These are phyloP conservation scores for Theristicus caerulescens DNA, from an alignment of 2,113 vertebrate genomes.

Conservation along the genomic window DNA sequence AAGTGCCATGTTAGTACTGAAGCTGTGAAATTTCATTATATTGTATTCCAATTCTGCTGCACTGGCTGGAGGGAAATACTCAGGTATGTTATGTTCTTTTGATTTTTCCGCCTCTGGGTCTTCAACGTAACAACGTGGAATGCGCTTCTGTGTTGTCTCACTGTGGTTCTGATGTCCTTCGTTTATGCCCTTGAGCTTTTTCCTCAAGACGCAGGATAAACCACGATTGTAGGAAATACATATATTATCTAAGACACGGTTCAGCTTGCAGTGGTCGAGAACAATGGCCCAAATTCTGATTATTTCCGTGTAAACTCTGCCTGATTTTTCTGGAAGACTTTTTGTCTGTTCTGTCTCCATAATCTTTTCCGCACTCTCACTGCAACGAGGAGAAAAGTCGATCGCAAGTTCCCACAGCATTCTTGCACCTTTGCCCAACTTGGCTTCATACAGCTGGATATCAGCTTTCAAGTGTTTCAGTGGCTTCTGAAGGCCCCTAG, in stretches of 20 bases:
- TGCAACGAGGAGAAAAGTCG: conserved; percentile 84
- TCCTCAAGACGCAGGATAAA: conserved; percentile 75
- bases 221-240: conserved; percentile 78
- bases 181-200: conserved; percentile 79
- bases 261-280: conserved; percentile 77
- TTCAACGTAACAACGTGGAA: conserved; percentile 79
- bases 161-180: conserved; percentile 34
- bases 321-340: conserved; percentile 39
- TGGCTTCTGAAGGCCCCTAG: conserved; percentile 71
- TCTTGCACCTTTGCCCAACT: conserved; percentile 78
- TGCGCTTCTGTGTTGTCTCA: conserved; percentile 54
- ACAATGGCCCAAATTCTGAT: conserved; percentile 85
- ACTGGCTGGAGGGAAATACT: conserved; percentile 82
- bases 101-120: conserved; percentile 57
- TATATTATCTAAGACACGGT: conserved; percentile 68
- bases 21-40: conserved; percentile 85
- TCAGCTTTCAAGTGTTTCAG: conserved; percentile 74
- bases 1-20: conserved; percentile 81
- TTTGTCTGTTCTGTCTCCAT: conserved; percentile 56
- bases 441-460: conserved; percentile 82
- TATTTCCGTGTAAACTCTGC: conserved; percentile 80
- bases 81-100: conserved; percentile 8
- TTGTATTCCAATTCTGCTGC: conserved; percentile 78
- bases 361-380: conserved; percentile 77
- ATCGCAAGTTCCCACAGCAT: conserved; percentile 83